phyloP scores from a whole-genome alignment of 1,140 invertebrate genomes.

The Phymastichus coffea region DNA sequence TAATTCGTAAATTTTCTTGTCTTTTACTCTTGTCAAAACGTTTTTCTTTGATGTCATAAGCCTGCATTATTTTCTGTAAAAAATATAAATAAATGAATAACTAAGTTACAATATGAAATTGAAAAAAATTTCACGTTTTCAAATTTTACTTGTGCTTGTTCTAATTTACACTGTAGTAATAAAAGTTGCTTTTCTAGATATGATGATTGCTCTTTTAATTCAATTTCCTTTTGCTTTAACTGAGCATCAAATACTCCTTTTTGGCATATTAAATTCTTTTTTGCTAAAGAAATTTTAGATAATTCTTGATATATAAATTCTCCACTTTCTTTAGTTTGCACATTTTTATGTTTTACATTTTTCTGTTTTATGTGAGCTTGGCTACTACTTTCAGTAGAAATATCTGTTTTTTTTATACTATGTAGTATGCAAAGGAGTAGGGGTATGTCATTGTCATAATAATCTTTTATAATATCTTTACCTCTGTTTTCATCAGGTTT shows the following conservation, averaged over 20 bases:
- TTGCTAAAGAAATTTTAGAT: constrained; percentile 34
- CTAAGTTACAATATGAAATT: not conserved
- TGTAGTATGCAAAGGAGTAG: constrained; percentile 48
- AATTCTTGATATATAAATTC: constrained; percentile 2
- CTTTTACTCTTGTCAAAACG: constrained; percentile 38
- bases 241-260: constrained; percentile 42
- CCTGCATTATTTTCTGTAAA: constrained; percentile 41
- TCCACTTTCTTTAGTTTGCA: constrained; percentile 11
- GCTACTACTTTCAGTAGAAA: not conserved
- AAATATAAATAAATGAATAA: constrained; percentile 13
- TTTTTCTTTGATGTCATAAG: constrained; percentile 41
- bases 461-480: constrained; percentile 43
- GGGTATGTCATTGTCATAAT: constrained; percentile 39
- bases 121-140: not conserved
- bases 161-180: constrained; percentile 44
- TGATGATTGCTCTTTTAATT: constrained; percentile 42
- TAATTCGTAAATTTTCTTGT: constrained; percentile 36
- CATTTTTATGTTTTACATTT: not conserved
- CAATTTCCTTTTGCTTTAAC: constrained; percentile 41
- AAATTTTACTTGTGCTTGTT: constrained; percentile 44
- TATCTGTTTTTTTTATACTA: constrained; percentile 32
- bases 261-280: constrained; percentile 45
- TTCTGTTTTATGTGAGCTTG: constrained; percentile 9
- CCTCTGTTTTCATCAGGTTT: constrained; percentile 39
- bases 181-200: constrained; percentile 42